Evolutionary conservation across 2,888 invertebrate genomes (phyloP).

Genomic region (Drosophila subsilvestris): DNA sequence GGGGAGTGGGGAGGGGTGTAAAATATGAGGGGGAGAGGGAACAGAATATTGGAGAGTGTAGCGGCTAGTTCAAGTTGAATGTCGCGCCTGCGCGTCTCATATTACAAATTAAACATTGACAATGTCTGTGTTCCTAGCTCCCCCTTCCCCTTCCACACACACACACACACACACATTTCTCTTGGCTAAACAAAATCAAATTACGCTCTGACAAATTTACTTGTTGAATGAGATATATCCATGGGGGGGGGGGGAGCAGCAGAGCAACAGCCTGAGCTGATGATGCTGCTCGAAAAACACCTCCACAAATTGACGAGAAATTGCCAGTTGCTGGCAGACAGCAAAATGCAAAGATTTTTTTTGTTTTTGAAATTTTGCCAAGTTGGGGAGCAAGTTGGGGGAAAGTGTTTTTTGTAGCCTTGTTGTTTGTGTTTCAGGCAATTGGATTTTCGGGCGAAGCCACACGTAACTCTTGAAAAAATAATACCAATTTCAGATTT

Average conservation of each 20-base stretch:
- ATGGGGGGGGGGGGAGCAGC: not conserved
- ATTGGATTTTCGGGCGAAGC: not conserved
- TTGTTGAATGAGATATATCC: constrained; percentile 23
- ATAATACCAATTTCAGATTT: not conserved
- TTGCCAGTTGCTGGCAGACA: not conserved
- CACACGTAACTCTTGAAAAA: not conserved
- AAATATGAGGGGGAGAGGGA: not conserved
- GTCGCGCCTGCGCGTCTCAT: constrained; percentile 50
- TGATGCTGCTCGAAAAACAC: constrained; percentile 7
- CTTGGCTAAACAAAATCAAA: constrained; percentile 41
- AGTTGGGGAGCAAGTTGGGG: constrained; percentile 1
- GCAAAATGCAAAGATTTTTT: constrained; percentile 26
- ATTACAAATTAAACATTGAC: constrained; percentile 53
- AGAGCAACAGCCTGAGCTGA: not conserved
- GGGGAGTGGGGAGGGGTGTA: not conserved
- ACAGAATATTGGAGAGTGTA: constrained; percentile 5
- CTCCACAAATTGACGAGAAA: constrained; percentile 12
- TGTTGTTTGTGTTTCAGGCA: constrained; percentile 18
- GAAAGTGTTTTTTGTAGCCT: constrained; percentile 16
- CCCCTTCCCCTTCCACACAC: too few relatives aligned
- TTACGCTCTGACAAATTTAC: constrained; percentile 44
- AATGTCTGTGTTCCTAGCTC: constrained; percentile 7
- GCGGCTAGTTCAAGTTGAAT: constrained; percentile 50
- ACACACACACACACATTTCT: too few relatives aligned
- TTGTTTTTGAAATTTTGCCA: constrained; percentile 36